Evolutionary conservation across 2,797 vertebrate genomes (phyloP).

Genomic region (Chelmon rostratus): DNA sequence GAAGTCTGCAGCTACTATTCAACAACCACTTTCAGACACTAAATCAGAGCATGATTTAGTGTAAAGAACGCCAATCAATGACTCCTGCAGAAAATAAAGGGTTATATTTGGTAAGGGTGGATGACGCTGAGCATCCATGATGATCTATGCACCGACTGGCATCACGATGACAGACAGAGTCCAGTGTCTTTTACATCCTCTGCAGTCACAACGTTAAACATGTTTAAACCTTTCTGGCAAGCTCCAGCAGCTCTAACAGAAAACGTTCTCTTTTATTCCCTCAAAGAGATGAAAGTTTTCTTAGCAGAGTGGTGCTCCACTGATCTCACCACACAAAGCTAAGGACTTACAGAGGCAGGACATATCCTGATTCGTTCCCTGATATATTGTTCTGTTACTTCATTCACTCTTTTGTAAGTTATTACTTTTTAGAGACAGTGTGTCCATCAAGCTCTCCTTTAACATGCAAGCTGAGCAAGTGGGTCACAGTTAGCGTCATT

Average conservation of each 20-base stretch:
- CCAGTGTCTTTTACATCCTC: too few species aligned
- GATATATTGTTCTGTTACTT: not conserved
- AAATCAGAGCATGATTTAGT: not conserved
- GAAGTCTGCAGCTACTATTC: not conserved
- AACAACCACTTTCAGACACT: not conserved
- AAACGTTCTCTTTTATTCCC: not conserved
- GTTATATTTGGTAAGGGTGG: not conserved
- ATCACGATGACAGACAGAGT: too few species aligned
- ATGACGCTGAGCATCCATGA: not conserved
- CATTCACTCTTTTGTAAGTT: constrained; percentile 8
- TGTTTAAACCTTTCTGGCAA: too few species aligned
- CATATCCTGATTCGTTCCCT: not conserved
- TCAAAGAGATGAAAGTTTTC: not conserved
- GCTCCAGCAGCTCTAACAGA: too few species aligned
- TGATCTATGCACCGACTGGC: not conserved
- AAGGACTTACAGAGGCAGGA: not conserved
- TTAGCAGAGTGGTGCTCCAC: not conserved
- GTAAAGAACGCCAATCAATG: not conserved
- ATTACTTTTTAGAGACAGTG: constrained; percentile 24
- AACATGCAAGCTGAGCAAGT: constrained; percentile 48
- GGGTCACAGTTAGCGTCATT: constrained; percentile 53
- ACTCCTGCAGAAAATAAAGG: not conserved
- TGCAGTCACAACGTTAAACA: too few species aligned
- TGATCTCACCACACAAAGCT: constrained; percentile 1
- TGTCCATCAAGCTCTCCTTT: constrained; percentile 37